Evolutionary conservation across 1,140 invertebrate species (phyloP).

Genomic region (Aphelinus atriplicis): DNA sequence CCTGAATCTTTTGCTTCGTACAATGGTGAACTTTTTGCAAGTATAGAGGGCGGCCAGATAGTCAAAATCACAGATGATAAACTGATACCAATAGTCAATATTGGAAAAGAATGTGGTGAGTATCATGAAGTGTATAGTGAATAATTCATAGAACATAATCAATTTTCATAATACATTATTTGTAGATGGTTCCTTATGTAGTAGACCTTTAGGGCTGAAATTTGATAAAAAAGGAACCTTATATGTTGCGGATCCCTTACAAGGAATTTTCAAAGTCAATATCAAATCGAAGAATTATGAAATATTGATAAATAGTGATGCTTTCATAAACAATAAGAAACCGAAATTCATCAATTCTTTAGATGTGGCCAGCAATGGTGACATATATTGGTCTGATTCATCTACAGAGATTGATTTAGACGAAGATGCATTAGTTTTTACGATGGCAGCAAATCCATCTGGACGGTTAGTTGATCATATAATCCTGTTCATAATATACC

Average conservation of each 20-base stretch:
- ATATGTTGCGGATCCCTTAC: slow-evolving; percentile 81
- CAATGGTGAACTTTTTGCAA: slow-evolving; percentile 76
- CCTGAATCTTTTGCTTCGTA: slow-evolving; percentile 77
- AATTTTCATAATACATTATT: slow-evolving; percentile 68
- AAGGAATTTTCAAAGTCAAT: slow-evolving; percentile 83
- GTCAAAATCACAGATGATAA: slow-evolving; percentile 71
- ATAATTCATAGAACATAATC: not conserved
- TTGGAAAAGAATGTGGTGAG: slow-evolving; percentile 81
- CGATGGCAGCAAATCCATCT: slow-evolving; percentile 71
- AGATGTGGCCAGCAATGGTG: slow-evolving; percentile 76
- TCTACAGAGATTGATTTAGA: no score
- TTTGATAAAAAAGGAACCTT: slow-evolving; percentile 78
- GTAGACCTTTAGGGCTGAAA: slow-evolving; percentile 80
- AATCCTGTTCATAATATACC: not conserved
- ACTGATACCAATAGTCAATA: slow-evolving; percentile 73
- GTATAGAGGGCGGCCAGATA: slow-evolving; percentile 74
- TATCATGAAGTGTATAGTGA: slow-evolving; percentile 35
- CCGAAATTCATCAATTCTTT: slow-evolving; percentile 72
- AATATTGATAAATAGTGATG: slow-evolving; percentile 52
- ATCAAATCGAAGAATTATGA: slow-evolving; percentile 72
- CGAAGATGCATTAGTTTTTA: slow-evolving; percentile 52
- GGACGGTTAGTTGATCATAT: slow-evolving; percentile 71
- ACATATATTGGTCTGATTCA: slow-evolving; percentile 79
- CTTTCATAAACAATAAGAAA: slow-evolving; percentile 70
- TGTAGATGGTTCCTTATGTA: slow-evolving; percentile 79